Conservation (phyloP, 2,113 vertebrate genomes). For the Anhinga rufa region DNA sequence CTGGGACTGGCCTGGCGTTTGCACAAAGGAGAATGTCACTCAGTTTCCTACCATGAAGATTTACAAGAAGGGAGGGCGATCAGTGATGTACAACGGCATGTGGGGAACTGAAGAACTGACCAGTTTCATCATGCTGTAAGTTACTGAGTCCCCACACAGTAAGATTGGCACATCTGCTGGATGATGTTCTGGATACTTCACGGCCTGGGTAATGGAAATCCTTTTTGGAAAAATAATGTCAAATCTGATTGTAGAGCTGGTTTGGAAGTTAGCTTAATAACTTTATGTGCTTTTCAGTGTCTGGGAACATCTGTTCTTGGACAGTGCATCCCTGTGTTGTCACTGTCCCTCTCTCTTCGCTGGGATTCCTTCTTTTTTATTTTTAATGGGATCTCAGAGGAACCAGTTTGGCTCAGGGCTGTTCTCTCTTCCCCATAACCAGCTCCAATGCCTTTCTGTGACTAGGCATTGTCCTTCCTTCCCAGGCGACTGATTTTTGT, state of each 20-base stretch:
- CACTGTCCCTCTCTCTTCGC: not conserved
- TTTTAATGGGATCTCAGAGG: not conserved
- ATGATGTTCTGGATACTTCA: not conserved
- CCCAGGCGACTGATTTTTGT: not conserved
- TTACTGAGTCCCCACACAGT: not conserved
- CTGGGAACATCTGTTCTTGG: not conserved
- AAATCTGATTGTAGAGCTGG: not conserved
- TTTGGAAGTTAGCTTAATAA: not conserved
- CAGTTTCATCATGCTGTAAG: constrained; percentile 89
- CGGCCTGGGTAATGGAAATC: not conserved
- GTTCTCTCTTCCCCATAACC: not conserved
- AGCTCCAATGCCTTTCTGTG: not conserved
- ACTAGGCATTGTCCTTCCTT: not conserved
- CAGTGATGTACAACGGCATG: constrained; percentile 81
- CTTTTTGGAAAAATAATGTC: not conserved
- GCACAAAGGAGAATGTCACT: constrained; percentile 78
- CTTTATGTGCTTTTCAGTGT: not conserved
- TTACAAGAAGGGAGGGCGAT: constrained; percentile 61
- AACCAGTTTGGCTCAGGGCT: not conserved
- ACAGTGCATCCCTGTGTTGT: not conserved
- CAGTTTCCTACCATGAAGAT: constrained; percentile 81
- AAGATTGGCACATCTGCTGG: not conserved
- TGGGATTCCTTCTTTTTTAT: not conserved
- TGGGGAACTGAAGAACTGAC: constrained; percentile 78
- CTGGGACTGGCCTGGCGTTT: constrained; percentile 87